Percentiles rank a stretch among this genome's conserved stretches.
These are phyloP conservation scores for Plagodis dolabraria DNA, from an alignment of 2,888 invertebrate species.

Conservation along the genomic window DNA sequence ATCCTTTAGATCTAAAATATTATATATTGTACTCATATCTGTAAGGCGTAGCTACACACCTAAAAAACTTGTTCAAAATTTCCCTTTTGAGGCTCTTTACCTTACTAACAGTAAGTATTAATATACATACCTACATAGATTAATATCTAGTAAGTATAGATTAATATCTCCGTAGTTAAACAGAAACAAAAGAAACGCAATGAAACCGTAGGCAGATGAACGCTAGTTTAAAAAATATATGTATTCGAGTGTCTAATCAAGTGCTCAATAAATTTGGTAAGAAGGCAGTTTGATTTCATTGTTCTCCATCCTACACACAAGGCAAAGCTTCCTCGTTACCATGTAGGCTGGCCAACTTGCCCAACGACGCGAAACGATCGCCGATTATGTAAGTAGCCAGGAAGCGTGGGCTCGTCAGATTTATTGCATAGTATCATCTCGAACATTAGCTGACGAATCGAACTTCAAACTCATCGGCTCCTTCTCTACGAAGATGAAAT, in stretches of 20 bases:
- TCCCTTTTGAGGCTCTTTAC: no score
- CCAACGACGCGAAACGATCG: slow-evolving; percentile 68
- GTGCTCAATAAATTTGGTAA: slow-evolving; percentile 2
- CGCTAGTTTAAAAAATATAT: no score
- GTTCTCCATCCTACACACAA: slow-evolving; percentile 20
- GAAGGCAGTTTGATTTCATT: slow-evolving; percentile 3
- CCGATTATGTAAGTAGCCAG: slow-evolving; percentile 63
- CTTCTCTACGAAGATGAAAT: slow-evolving; percentile 15
- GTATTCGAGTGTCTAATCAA: background rate
- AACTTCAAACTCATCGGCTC: slow-evolving; percentile 19
- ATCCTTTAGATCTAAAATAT: no score
- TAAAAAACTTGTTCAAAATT: no score
- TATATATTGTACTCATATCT: no score
- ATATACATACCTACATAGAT: no score
- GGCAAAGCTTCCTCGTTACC: slow-evolving; percentile 14
- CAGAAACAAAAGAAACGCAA: no score
- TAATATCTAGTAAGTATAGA: no score
- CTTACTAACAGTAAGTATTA: no score
- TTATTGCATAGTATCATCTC: slow-evolving; percentile 37
- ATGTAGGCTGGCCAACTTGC: slow-evolving; percentile 41
- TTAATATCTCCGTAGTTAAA: no score
- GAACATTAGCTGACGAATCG: slow-evolving; percentile 17
- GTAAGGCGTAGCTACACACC: no score
- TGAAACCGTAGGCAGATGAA: no score
- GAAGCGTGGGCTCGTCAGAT: slow-evolving; percentile 68